Percentiles rank a stretch among this genome's conserved stretches.
Evolutionary conservation across 2,113 vertebrate genomes (phyloP).

Genomic region (Gymnocephalus cernua): DNA sequence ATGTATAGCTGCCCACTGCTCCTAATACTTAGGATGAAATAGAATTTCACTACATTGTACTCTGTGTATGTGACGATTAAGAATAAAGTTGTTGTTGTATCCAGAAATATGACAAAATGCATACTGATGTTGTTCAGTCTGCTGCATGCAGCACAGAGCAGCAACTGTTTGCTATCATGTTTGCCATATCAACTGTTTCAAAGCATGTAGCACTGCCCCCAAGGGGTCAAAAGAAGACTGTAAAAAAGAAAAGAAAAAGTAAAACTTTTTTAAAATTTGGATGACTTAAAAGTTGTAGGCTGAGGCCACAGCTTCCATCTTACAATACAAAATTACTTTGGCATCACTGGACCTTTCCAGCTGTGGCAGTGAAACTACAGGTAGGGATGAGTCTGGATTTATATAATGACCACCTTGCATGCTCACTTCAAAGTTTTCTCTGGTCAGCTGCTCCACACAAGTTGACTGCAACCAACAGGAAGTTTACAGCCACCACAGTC

Average conservation of each 20-base stretch:
- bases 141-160: not conserved
- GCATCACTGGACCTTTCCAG: not conserved
- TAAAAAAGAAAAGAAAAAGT: not conserved
- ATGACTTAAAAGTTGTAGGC: not conserved
- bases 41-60: too few relatives aligned
- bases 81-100: too few relatives aligned
- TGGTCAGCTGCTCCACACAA: slow-evolving; percentile 16
- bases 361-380: not conserved
- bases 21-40: too few relatives aligned
- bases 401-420: slow-evolving; percentile 27
- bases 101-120: not conserved
- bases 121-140: not conserved
- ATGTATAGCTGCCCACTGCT: too few relatives aligned
- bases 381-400: slow-evolving; percentile 9
- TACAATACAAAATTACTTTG: not conserved
- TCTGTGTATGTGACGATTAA: too few relatives aligned
- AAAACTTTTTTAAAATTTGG: not conserved
- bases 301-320: not conserved
- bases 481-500: slow-evolving; percentile 46
- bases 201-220: not conserved
- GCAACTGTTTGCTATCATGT: not conserved
- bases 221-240: not conserved
- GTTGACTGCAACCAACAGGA: slow-evolving; percentile 45
- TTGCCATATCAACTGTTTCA: not conserved
- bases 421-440: slow-evolving; percentile 40